Evolutionary conservation across 2,113 vertebrate species (phyloP).

Genomic region (Phoxinus phoxinus): DNA sequence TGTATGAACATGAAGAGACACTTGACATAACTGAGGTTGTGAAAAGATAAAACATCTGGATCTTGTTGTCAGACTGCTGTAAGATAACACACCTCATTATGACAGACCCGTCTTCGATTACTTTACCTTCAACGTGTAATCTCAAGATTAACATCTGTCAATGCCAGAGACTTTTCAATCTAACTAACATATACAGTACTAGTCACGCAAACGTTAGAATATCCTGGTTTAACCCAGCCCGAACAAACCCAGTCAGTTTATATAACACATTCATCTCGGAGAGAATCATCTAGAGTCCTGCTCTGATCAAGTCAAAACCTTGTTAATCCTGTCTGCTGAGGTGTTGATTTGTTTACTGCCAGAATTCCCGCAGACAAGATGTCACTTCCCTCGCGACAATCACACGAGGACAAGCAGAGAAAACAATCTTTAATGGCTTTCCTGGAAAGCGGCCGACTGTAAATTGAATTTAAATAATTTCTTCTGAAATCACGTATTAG

Average conservation of each 20-base stretch:
- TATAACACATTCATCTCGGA: not conserved
- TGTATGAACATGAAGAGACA: not conserved
- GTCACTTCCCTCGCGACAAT: constrained; percentile 38
- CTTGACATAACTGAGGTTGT: not conserved
- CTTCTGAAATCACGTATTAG: constrained; percentile 41
- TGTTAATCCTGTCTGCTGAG: constrained; percentile 47
- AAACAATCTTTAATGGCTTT: constrained; percentile 39
- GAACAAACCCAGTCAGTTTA: not conserved
- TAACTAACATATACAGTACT: not conserved
- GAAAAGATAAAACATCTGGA: not conserved
- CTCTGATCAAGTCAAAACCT: constrained; percentile 38
- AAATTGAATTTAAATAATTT: constrained; percentile 49
- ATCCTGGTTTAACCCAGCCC: not conserved
- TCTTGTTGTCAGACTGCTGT: not conserved
- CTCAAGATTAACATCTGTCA: not conserved
- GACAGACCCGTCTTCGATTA: not conserved
- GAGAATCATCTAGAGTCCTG: constrained; percentile 34
- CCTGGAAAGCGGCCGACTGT: constrained; percentile 33
- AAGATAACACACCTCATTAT: not conserved
- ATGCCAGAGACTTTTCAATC: not conserved
- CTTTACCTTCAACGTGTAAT: not conserved
- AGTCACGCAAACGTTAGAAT: not conserved
- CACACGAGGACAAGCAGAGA: constrained; percentile 24
- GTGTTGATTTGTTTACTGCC: constrained; percentile 53
- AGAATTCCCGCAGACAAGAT: constrained; percentile 37